phyloP scores from a whole-genome alignment of 2,113 vertebrate species.

The Ictidomys tridecemlineatus region DNA sequence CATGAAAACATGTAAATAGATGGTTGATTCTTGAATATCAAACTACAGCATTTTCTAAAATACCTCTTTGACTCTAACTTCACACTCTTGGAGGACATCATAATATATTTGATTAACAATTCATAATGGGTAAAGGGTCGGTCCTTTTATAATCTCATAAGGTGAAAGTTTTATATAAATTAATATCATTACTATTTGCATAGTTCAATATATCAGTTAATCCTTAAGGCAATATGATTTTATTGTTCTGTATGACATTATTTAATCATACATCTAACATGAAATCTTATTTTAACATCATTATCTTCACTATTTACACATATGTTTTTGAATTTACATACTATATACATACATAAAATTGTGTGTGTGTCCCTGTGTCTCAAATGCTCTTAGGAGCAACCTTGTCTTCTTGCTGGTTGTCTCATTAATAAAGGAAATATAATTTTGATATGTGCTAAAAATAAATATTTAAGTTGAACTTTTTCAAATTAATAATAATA shows the following conservation, averaged over 20 bases:
- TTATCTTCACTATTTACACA: not conserved
- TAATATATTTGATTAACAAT: not conserved
- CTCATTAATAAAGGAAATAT: not conserved
- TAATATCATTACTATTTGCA: not conserved
- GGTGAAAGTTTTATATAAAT: not conserved
- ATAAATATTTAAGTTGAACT: not conserved
- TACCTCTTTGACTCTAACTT: not conserved
- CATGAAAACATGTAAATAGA: not conserved
- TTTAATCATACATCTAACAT: not conserved
- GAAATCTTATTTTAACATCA: not conserved
- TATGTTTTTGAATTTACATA: not conserved
- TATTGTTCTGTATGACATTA: not conserved
- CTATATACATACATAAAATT: not conserved
- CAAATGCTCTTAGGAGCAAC: not conserved
- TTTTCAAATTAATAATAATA: slow-evolving; percentile 23
- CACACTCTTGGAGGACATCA: not conserved
- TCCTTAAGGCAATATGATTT: not conserved
- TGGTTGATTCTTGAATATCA: not conserved
- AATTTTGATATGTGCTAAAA: slow-evolving; percentile 2
- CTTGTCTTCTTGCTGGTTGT: not conserved
- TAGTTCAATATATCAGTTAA: not conserved
- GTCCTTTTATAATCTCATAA: not conserved
- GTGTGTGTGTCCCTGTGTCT: not conserved
- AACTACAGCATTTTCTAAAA: not conserved
- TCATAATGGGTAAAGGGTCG: not conserved